Base-by-base conservation (phyloP, 2,113 vertebrate genomes). In the Psittacula cyanocephala region DNA sequence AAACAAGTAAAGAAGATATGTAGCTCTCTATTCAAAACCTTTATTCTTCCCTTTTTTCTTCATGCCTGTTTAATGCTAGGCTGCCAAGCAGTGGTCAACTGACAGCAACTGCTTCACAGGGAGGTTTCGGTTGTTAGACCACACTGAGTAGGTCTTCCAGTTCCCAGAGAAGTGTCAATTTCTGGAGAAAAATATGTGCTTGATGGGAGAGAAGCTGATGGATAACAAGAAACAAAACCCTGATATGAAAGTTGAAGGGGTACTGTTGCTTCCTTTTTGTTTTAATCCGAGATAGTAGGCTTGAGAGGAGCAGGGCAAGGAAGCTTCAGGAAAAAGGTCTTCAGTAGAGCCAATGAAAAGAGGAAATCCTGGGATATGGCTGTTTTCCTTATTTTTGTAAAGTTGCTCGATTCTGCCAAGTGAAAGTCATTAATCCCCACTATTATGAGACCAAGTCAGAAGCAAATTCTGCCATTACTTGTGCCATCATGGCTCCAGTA, bases 401-500 rank as follows among this genome's bases (percentile, higher is more conserved):
- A 57, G 25, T 49, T 64, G 33, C 53, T 70, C 41, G 28, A n/a
- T 46, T 79, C 49, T 46, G 31, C 29, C 35, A 60, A 31, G 25
- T 79, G 31, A n/a, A 83, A 81, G 29, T 27, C 70, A 15, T 43
- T 67, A 55, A 49, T 25, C 27, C 13, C 11, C 53, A 35, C 17
- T 77, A 60, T 18, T 20, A 57, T 10, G 74, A 77, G 60, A 69
- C 33, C 19, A 74, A 25, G 14, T 55, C 68, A 81, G 76, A 70
- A 47, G 41, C 29, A 94, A 91, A 90, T 49, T 71, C 31, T 76
- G 14, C 60, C n/a, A n/a, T 60, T 43, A 28, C 17, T 90, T 69
- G 10, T 0, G 2, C 15, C 20, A 16, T 17, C 39, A 24, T 1
- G 1, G 44, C 55, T 74, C 68, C 14, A 18, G 33, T 6, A 69